Conservation (phyloP, 1,140 invertebrate species). For the Aethina tumida region DNA sequence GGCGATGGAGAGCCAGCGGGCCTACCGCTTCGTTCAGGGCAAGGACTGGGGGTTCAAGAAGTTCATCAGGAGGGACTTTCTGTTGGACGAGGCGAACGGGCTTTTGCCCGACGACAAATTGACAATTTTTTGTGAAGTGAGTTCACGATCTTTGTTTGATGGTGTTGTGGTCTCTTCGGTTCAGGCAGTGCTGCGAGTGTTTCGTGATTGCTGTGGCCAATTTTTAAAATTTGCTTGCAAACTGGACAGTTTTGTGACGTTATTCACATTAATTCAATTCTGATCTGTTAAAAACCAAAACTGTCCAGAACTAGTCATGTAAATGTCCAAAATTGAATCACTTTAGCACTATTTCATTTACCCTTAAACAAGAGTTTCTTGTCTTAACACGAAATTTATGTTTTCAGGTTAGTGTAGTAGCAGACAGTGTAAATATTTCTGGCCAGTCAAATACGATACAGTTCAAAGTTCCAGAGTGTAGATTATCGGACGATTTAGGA, state of each 20-base stretch:
- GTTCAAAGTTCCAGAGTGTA: conserved; percentile 96
- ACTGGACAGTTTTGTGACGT: no score
- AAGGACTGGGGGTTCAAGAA: conserved; percentile 99
- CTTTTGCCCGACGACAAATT: conserved; percentile 96
- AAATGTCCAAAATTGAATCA: neutral
- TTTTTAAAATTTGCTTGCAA: conserved; percentile 1
- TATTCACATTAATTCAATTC: no score
- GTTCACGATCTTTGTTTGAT: conserved; percentile 15
- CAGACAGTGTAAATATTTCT: conserved; percentile 94
- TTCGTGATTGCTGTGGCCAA: neutral
- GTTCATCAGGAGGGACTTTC: conserved; percentile 95
- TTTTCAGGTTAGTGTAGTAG: conserved; percentile 79
- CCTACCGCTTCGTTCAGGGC: conserved; percentile 97
- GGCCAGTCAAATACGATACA: conserved; percentile 90
- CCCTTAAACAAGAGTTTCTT: no score
- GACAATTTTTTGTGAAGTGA: conserved; percentile 97
- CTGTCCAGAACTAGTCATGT: neutral
- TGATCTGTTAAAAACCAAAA: no score
- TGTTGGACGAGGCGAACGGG: conserved; percentile 96
- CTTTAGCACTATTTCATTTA: no score
- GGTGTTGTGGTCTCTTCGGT: conserved; percentile 1
- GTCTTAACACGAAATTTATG: neutral
- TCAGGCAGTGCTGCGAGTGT: neutral
- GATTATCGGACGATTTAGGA: conserved; percentile 87
- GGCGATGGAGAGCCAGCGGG: conserved; percentile 86